phyloP scores from a whole-genome alignment of 2,113 vertebrate genomes.

The Microcebus lehilahytsara region DNA sequence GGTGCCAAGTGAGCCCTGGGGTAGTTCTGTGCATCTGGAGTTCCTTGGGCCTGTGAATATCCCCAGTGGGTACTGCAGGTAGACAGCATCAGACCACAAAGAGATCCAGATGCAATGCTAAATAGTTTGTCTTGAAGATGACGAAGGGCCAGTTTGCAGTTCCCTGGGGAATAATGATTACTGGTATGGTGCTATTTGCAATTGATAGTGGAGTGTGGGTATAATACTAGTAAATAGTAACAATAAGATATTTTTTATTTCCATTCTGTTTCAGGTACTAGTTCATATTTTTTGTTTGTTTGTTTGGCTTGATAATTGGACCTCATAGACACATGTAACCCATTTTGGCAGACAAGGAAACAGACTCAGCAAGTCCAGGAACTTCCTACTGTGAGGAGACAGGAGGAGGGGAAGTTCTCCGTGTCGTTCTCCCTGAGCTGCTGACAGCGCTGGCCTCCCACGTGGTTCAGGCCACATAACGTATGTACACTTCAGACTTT shows the following conservation, averaged over 20 bases:
- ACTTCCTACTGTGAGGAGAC: not conserved
- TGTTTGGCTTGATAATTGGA: not conserved
- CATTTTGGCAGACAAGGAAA: not conserved
- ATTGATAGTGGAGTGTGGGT: not conserved
- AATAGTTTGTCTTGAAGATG: not conserved
- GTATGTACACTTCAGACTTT: not conserved
- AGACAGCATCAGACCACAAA: not conserved
- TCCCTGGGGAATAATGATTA: not conserved
- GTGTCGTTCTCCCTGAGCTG: not conserved
- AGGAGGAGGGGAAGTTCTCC: accelerated
- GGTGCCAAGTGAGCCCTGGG: too few species aligned
- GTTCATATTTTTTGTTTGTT: not conserved
- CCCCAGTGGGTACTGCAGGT: not conserved
- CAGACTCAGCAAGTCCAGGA: not conserved
- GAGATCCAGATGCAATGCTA: not conserved
- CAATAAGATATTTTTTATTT: not conserved
- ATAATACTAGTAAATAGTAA: not conserved
- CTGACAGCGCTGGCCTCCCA: too few species aligned
- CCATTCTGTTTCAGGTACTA: not conserved
- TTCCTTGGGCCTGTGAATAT: not conserved
- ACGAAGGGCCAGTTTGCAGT: not conserved
- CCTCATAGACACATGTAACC: too few species aligned
- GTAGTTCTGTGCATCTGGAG: not conserved
- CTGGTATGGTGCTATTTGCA: not conserved
- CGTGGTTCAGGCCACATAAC: accelerated